Percentiles rank a stretch among this genome's conserved stretches.
Evolutionary conservation across 2,888 invertebrate genomes (phyloP).

Genomic region (Acrocera orbiculus): DNA sequence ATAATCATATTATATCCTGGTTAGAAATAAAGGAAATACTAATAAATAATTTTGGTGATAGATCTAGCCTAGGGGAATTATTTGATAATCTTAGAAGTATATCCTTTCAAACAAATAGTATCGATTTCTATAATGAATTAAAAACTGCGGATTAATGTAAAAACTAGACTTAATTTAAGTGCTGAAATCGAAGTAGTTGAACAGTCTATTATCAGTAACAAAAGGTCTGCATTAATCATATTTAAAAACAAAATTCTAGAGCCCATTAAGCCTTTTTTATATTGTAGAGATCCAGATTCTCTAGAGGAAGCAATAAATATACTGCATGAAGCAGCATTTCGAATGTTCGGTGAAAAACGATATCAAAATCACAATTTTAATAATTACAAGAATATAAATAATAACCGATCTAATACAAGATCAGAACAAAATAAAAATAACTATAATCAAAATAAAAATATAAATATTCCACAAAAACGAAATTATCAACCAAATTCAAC

Average conservation of each 20-base stretch:
- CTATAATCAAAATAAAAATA: no score
- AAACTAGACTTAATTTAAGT: no score
- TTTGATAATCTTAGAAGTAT: no score
- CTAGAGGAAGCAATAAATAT: background rate
- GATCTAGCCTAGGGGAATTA: no score
- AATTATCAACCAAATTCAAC: no score
- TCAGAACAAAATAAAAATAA: background rate
- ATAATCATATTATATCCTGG: no score
- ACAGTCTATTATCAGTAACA: background rate
- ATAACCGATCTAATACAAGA: background rate
- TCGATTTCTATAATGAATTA: no score
- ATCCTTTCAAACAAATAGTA: no score
- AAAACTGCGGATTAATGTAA: no score
- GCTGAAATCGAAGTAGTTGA: background rate
- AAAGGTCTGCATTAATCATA: background rate
- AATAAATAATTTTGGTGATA: no score
- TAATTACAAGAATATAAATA: background rate
- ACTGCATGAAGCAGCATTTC: background rate
- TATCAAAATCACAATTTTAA: background rate
- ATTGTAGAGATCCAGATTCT: background rate
- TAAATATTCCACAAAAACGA: no score
- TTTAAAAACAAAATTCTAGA: background rate
- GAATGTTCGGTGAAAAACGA: background rate
- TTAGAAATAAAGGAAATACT: no score
- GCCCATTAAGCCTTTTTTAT: background rate